Percentiles rank a stretch among this genome's conserved stretches.
phyloP scores from a whole-genome alignment of 2,797 vertebrate genomes.

The Mus minutoides region DNA sequence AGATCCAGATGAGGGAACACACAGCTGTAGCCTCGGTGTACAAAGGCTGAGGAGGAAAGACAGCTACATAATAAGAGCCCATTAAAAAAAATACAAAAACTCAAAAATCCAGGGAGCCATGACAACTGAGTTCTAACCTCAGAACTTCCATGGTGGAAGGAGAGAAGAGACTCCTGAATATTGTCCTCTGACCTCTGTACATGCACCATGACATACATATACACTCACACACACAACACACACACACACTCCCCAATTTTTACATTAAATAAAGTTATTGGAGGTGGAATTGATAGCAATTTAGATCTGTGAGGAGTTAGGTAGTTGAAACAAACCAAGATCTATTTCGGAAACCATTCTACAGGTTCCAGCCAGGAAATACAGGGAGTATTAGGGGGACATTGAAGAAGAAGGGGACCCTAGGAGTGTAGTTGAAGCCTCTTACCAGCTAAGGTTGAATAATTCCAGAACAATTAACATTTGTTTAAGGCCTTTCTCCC shows the following conservation, averaged over 20 bases:
- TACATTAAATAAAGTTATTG: background rate
- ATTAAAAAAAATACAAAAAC: background rate
- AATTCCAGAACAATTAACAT: background rate
- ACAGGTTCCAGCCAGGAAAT: background rate
- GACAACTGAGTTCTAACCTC: too few species aligned
- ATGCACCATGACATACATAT: too few species aligned
- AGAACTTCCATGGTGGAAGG: background rate
- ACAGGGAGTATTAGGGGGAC: background rate
- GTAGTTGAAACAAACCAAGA: background rate
- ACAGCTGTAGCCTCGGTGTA: background rate
- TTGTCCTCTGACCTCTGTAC: background rate
- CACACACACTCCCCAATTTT: background rate
- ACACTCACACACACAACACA: background rate
- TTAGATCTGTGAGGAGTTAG: background rate
- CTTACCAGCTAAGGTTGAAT: background rate
- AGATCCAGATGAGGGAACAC: background rate
- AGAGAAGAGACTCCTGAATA: background rate
- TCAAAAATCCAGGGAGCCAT: background rate
- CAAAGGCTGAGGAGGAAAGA: background rate
- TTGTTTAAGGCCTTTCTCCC: background rate
- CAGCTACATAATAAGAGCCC: background rate
- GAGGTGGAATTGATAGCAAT: background rate
- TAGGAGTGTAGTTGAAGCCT: background rate
- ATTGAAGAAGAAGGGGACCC: background rate
- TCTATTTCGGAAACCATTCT: background rate